phyloP scores from a whole-genome alignment of 1,140 invertebrate species.

The Papilio polytes region DNA sequence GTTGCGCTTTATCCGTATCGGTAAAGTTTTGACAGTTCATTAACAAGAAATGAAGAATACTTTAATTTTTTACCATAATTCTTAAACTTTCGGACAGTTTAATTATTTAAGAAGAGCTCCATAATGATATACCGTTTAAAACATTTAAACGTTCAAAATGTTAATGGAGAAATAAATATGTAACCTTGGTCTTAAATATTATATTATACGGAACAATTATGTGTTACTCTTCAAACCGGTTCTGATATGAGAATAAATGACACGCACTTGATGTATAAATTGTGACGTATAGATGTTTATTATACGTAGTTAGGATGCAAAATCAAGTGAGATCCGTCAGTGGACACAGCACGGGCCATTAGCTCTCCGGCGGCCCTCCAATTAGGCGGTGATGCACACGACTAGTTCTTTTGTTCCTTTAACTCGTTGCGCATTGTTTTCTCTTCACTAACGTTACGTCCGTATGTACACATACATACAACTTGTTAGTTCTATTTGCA shows the following conservation, averaged over 20 bases:
- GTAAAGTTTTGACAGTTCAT: constrained; percentile 50
- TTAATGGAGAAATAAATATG: neutral
- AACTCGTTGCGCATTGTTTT: constrained; percentile 41
- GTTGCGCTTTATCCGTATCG: constrained; percentile 41
- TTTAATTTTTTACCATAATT: constrained; percentile 24
- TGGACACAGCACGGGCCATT: constrained; percentile 30
- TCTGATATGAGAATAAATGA: too few species aligned
- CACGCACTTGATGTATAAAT: too few species aligned
- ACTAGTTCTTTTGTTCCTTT: constrained; percentile 46
- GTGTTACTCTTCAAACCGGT: too few species aligned
- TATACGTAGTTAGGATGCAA: neutral
- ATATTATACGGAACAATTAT: too few species aligned
- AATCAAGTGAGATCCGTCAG: neutral
- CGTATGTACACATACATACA: neutral
- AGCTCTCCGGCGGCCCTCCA: constrained; percentile 43
- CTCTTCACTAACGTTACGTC: constrained; percentile 8
- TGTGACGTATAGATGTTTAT: neutral
- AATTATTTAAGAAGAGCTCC: neutral
- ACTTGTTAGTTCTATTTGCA: constrained; percentile 4
- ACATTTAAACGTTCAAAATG: neutral
- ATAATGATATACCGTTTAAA: constrained; percentile 5
- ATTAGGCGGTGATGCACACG: constrained; percentile 47
- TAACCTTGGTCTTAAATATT: neutral
- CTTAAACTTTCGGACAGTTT: constrained; percentile 5
- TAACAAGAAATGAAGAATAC: constrained; percentile 36